These are phyloP conservation scores for Felis catus DNA, from an alignment of 2,113 vertebrate species.

Conservation along the genomic window DNA sequence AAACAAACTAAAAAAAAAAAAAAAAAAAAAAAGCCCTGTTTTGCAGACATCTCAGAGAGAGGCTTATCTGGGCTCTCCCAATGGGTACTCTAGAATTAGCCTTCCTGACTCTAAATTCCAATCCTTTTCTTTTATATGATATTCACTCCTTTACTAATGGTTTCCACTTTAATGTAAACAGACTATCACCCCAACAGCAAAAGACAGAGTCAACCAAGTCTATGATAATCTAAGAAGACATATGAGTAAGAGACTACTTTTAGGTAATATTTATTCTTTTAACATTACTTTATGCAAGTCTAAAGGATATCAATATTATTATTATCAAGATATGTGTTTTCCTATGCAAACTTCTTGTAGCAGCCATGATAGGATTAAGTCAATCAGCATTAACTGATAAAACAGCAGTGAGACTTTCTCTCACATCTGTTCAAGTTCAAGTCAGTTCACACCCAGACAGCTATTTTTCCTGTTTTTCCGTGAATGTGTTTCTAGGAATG, in stretches of 20 bases:
- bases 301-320: neutral
- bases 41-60: neutral
- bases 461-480: neutral
- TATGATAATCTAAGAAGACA: neutral
- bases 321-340: neutral
- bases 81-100: neutral
- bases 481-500: neutral
- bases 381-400: neutral
- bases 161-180: neutral
- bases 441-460: neutral
- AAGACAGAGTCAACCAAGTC: neutral
- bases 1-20: no score
- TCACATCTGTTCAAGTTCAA: neutral
- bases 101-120: neutral
- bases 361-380: neutral
- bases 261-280: neutral
- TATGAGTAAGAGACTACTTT: neutral
- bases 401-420: neutral
- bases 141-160: neutral
- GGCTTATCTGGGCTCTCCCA: neutral
- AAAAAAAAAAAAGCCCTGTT: neutral
- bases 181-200: neutral
- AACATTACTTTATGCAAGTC: neutral
- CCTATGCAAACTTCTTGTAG: neutral
- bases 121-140: neutral